Percentiles rank a stretch among this genome's conserved stretches.
These are phyloP conservation scores for Amiota communis DNA, from an alignment of 2,888 invertebrate genomes.

Conservation along the genomic window DNA sequence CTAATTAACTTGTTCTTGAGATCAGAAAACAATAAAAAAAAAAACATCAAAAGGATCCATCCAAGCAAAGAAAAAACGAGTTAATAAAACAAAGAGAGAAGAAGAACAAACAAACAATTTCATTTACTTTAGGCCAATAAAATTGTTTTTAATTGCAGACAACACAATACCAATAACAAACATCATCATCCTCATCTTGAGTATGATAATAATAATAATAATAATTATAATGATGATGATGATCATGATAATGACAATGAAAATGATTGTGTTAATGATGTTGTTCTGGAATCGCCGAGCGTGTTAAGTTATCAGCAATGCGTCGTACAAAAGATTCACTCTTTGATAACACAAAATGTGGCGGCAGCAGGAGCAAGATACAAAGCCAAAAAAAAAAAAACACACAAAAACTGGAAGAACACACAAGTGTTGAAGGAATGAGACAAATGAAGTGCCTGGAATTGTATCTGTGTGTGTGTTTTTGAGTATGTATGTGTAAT, in stretches of 20 bases:
- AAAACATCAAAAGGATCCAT: neutral
- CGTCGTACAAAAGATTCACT: slow-evolving; percentile 7
- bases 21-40: slow-evolving; percentile 56
- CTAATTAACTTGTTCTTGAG: slow-evolving; percentile 67
- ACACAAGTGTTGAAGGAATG: slow-evolving; percentile 31
- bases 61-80: slow-evolving; percentile 9
- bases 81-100: neutral
- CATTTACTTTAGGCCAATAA: too few relatives aligned
- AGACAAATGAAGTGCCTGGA: neutral
- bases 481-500: neutral
- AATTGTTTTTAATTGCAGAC: too few relatives aligned
- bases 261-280: neutral
- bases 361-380: too few relatives aligned
- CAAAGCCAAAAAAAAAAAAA: too few relatives aligned
- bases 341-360: neutral
- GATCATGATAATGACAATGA: neutral
- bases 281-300: neutral
- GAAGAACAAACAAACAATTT: neutral
- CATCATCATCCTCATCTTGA: neutral
- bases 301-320: slow-evolving; percentile 19
- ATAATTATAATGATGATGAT: slow-evolving; percentile 1
- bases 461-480: too few relatives aligned
- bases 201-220: slow-evolving; percentile 3
- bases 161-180: too few relatives aligned
- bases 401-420: slow-evolving; percentile 2